Percentiles rank a stretch among this genome's conserved stretches.
These are phyloP conservation scores for Ditula angustiorana DNA, from an alignment of 2,888 invertebrate species.

Conservation along the genomic window DNA sequence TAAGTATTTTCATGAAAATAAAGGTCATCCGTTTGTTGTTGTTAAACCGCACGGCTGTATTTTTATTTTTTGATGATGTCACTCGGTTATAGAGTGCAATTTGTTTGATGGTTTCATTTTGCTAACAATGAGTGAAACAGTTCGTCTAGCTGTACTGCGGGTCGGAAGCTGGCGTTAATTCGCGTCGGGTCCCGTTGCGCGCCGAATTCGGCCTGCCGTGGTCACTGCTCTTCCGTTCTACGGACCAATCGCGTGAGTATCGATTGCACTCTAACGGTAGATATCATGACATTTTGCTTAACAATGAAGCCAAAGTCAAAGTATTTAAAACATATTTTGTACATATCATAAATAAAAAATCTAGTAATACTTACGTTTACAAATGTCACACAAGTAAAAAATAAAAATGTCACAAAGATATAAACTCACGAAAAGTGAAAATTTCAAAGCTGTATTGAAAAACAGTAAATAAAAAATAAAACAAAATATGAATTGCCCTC, in stretches of 20 bases:
- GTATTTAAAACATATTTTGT: too few relatives aligned
- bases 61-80: conserved; percentile 12
- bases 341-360: too few relatives aligned
- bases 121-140: conserved; percentile 32
- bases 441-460: too few relatives aligned
- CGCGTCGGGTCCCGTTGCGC: conserved; percentile 76
- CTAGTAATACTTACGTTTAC: too few relatives aligned
- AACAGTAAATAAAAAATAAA: too few relatives aligned
- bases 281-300: conserved; percentile 31
- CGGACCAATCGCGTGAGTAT: conserved; percentile 41
- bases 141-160: conserved; percentile 35
- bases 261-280: conserved; percentile 35
- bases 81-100: conserved; percentile 14
- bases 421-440: too few relatives aligned
- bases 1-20: neutral
- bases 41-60: conserved; percentile 12
- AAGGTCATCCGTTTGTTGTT: conserved; percentile 19
- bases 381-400: too few relatives aligned
- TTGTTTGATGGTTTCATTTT: conserved; percentile 20
- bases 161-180: conserved; percentile 61
- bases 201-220: conserved; percentile 72
- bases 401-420: too few relatives aligned
- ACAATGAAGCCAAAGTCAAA: conserved; percentile 1
- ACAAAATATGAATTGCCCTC: too few relatives aligned
- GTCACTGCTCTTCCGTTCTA: conserved; percentile 81